These are phyloP conservation scores for Myiagra hebetior DNA, from an alignment of 2,113 vertebrate species.

Conservation along the genomic window DNA sequence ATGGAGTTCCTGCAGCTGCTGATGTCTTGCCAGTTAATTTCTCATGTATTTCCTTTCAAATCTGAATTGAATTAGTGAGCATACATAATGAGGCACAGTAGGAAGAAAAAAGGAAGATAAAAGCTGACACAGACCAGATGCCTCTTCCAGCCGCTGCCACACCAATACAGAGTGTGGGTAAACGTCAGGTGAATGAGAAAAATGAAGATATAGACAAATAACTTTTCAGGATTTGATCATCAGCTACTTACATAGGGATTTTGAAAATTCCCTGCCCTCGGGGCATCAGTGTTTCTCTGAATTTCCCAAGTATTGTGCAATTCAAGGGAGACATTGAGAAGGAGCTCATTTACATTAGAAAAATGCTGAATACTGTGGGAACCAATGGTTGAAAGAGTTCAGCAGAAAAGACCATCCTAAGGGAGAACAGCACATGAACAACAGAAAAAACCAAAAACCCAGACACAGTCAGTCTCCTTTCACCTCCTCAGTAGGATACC, in stretches of 20 bases:
- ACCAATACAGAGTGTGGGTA: neutral
- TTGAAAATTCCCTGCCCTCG: neutral
- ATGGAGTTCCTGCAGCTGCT: conserved; percentile 6
- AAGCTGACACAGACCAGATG: conserved; percentile 39
- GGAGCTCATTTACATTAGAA: conserved; percentile 25
- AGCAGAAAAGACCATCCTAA: neutral
- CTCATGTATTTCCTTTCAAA: conserved; percentile 53
- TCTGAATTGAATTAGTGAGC: conserved; percentile 43
- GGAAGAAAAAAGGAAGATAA: neutral
- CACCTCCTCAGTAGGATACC: neutral
- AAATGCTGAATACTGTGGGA: neutral
- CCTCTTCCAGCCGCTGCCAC: neutral
- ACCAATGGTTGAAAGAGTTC: neutral
- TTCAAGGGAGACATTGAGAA: neutral
- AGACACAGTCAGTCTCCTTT: neutral
- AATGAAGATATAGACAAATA: neutral
- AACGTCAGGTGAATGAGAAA: neutral
- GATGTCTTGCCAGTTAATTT: conserved; percentile 33
- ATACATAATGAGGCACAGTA: conserved; percentile 10
- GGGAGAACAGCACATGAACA: neutral
- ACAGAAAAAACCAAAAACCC: neutral
- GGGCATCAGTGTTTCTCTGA: neutral
- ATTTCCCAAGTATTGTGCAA: neutral
- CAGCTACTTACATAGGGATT: neutral
- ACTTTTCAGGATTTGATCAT: neutral